Evolutionary conservation across 2,888 invertebrate genomes (phyloP).

Genomic region (Brachylomia viminalis): DNA sequence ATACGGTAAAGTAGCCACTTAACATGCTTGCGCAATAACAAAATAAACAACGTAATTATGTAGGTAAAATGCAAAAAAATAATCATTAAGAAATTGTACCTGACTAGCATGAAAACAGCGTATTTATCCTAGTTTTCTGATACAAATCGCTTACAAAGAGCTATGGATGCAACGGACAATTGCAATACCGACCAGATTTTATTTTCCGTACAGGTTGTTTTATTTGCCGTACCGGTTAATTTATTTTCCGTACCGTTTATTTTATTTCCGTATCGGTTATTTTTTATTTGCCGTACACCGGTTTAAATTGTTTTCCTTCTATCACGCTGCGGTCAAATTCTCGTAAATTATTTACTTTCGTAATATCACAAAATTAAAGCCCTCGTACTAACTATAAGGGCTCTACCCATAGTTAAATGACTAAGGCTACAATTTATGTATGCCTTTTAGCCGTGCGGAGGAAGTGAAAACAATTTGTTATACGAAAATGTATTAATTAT

Average conservation of each 20-base stretch:
- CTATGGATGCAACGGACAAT: slow-evolving; percentile 26
- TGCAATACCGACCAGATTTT: slow-evolving; percentile 13
- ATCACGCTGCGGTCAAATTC: slow-evolving; percentile 65
- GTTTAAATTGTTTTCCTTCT: slow-evolving; percentile 22
- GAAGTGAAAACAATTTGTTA: slow-evolving; percentile 78
- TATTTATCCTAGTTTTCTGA: background rate
- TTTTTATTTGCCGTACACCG: slow-evolving; percentile 15
- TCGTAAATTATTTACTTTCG: slow-evolving; percentile 70
- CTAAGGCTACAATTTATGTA: slow-evolving; percentile 80
- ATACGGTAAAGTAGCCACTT: background rate
- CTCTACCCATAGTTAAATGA: slow-evolving; percentile 75
- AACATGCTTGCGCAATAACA: background rate
- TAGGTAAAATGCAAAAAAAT: background rate
- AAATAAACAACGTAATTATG: background rate
- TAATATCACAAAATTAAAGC: slow-evolving; percentile 76
- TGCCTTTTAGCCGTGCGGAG: slow-evolving; percentile 69
- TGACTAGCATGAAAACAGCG: background rate
- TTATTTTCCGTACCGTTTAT: slow-evolving; percentile 8
- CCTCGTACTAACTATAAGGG: slow-evolving; percentile 72
- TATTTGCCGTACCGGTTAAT: slow-evolving; percentile 14
- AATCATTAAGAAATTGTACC: background rate
- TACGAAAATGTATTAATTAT: slow-evolving; percentile 73
- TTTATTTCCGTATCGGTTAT: no score
- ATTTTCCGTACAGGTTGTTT: slow-evolving; percentile 13
- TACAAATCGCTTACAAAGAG: background rate